Evolutionary conservation across 2,113 vertebrate genomes (phyloP).

Genomic region (Nematolebias whitei): DNA sequence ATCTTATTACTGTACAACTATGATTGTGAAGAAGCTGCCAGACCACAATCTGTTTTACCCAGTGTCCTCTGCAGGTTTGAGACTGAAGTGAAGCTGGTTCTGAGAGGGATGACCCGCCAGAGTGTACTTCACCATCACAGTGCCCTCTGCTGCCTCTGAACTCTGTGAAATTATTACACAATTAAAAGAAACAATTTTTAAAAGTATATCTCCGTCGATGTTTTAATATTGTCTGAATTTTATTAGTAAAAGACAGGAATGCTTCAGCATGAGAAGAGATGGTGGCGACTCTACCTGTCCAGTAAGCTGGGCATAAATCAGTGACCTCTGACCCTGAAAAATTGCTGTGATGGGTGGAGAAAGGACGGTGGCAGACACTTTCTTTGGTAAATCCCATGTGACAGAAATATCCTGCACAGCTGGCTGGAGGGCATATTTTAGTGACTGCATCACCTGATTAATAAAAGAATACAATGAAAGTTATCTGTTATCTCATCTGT

Average conservation of each 20-base stretch:
- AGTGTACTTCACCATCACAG: conserved; percentile 70
- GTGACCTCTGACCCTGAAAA: conserved; percentile 76
- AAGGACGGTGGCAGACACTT: conserved; percentile 60
- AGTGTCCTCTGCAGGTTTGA: conserved; percentile 58
- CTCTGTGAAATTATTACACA: conserved; percentile 37
- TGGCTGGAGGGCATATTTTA: conserved; percentile 72
- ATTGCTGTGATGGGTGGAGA: conserved; percentile 68
- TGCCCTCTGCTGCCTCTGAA: conserved; percentile 48
- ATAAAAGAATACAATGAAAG: not conserved
- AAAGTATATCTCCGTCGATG: not conserved
- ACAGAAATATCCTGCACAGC: conserved; percentile 67
- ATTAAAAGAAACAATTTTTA: too few relatives aligned
- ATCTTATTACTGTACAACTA: not conserved
- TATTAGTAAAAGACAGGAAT: not conserved
- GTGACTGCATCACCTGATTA: conserved; percentile 72
- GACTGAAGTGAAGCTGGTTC: conserved; percentile 62
- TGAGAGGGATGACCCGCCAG: conserved; percentile 61
- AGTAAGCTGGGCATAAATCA: conserved; percentile 74
- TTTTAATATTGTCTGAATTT: not conserved
- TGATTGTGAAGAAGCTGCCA: not conserved
- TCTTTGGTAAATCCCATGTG: conserved; percentile 70
- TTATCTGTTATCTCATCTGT: too few relatives aligned
- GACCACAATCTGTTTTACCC: conserved; percentile 50
- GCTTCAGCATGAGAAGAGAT: not conserved
- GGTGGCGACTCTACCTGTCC: conserved; percentile 60